A percentile compares a stretch with the other conserved stretches of the same genome.
Conservation (phyloP, 2,797 vertebrate species). For the Alectoris magna region DNA sequence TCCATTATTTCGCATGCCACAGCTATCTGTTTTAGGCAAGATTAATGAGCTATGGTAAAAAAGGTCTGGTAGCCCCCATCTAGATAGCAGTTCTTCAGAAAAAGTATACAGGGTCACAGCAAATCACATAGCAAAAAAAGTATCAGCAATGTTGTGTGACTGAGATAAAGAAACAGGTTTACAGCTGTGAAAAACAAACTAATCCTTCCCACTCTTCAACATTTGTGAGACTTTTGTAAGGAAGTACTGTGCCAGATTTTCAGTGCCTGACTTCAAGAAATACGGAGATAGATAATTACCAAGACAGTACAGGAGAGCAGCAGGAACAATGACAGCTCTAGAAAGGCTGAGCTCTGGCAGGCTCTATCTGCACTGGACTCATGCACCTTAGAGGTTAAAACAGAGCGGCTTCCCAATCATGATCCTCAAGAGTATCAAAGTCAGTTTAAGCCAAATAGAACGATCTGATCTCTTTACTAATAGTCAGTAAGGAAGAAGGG, state of each 20-base stretch:
- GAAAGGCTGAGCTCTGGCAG: background rate
- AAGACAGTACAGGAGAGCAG: background rate
- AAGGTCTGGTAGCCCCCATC: constrained; percentile 10
- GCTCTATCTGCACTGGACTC: background rate
- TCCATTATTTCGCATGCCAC: background rate
- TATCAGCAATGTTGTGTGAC: background rate
- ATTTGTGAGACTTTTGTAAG: background rate
- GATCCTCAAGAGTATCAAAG: background rate
- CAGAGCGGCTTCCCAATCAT: background rate
- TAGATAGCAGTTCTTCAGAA: background rate
- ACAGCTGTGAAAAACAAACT: background rate
- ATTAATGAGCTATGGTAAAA: constrained; percentile 15
- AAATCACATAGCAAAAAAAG: constrained; percentile 8
- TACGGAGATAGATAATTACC: background rate
- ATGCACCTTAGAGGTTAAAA: background rate
- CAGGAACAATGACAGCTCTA: fast-evolving
- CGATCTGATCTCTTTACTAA: background rate
- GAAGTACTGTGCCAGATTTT: background rate
- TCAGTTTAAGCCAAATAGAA: background rate
- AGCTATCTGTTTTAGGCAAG: background rate
- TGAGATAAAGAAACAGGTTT: constrained; percentile 31
- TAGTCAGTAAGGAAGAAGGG: background rate
- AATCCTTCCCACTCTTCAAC: background rate
- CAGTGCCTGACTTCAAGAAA: background rate
- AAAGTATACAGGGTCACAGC: background rate